Conservation (phyloP, 2,888 invertebrate species). For the Mythimna vitellina region DNA sequence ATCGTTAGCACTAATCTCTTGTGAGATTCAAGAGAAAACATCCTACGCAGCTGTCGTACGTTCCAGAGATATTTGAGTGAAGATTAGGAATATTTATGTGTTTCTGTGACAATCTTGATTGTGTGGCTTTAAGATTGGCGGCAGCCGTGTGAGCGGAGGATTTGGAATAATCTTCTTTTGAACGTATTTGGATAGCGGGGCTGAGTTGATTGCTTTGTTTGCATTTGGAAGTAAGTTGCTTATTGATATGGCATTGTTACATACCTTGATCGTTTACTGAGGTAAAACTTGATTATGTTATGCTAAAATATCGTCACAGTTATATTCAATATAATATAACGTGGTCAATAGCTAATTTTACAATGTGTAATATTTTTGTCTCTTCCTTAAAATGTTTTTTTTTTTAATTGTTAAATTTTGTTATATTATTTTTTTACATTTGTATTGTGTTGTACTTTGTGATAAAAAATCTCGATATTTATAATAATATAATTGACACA, state of each 20-base stretch:
- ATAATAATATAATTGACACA: too few species aligned
- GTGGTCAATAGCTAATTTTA: too few species aligned
- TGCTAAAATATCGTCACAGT: too few species aligned
- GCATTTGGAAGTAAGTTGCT: not conserved
- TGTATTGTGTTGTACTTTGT: too few species aligned
- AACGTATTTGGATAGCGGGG: slow-evolving; percentile 28
- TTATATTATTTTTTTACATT: too few species aligned
- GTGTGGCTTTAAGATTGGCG: slow-evolving; percentile 51
- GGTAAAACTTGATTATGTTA: too few species aligned
- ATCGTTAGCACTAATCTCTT: slow-evolving; percentile 61
- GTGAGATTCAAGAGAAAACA: slow-evolving; percentile 61
- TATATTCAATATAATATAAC: too few species aligned
- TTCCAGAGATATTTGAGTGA: slow-evolving; percentile 62
- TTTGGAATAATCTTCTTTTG: slow-evolving; percentile 50
- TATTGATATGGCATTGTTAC: not conserved
- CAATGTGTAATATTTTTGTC: too few species aligned
- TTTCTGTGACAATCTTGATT: slow-evolving; percentile 58
- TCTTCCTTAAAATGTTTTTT: too few species aligned
- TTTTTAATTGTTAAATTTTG: too few species aligned
- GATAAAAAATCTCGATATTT: too few species aligned
- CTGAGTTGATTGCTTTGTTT: slow-evolving; percentile 35
- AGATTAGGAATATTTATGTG: slow-evolving; percentile 68
- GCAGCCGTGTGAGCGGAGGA: slow-evolving; percentile 8
- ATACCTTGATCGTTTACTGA: not conserved
- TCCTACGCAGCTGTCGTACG: slow-evolving; percentile 59